A percentile compares a stretch with the other conserved stretches of the same genome.
phyloP scores from a whole-genome alignment of 2,113 vertebrate species.

The Corydoras sp. region DNA sequence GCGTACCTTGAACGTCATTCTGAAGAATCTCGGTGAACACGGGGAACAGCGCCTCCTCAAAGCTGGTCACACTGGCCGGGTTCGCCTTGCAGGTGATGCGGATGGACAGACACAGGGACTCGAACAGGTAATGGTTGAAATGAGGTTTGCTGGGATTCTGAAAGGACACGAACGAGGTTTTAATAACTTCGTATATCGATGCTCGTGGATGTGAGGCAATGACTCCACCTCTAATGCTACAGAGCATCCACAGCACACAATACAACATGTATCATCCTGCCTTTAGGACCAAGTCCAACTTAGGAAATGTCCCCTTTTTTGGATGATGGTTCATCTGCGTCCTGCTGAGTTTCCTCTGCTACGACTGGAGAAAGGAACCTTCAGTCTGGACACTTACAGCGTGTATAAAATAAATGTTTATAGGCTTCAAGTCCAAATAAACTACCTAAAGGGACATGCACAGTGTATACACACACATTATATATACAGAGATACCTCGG shows the following conservation, averaged over 20 bases:
- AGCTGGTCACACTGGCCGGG: constrained; percentile 81
- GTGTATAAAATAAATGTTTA: no score
- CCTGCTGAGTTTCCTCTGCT: constrained; percentile 22
- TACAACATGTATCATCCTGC: constrained; percentile 14
- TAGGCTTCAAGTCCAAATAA: no score
- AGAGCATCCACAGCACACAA: no score
- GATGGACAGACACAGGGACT: constrained; percentile 92
- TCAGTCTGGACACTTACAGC: constrained; percentile 29
- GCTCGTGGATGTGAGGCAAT: no score
- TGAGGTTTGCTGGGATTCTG: constrained; percentile 99
- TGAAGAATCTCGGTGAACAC: constrained; percentile 97
- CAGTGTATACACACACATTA: no score
- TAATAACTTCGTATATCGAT: no score
- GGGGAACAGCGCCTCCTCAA: constrained; percentile 94
- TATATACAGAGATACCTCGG: no score
- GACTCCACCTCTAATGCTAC: no score
- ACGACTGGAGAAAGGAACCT: constrained; percentile 24
- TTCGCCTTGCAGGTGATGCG: constrained; percentile 94
- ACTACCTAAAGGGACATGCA: no score
- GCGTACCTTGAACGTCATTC: constrained; percentile 90
- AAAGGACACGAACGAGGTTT: constrained; percentile 29
- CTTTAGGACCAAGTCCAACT: constrained; percentile 44
- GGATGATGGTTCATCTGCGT: constrained; percentile 35
- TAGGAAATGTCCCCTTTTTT: constrained; percentile 36
- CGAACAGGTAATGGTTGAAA: constrained; percentile 98